These are phyloP conservation scores for Myiozetetes cayanensis DNA, from an alignment of 2,113 vertebrate genomes.

Conservation along the genomic window DNA sequence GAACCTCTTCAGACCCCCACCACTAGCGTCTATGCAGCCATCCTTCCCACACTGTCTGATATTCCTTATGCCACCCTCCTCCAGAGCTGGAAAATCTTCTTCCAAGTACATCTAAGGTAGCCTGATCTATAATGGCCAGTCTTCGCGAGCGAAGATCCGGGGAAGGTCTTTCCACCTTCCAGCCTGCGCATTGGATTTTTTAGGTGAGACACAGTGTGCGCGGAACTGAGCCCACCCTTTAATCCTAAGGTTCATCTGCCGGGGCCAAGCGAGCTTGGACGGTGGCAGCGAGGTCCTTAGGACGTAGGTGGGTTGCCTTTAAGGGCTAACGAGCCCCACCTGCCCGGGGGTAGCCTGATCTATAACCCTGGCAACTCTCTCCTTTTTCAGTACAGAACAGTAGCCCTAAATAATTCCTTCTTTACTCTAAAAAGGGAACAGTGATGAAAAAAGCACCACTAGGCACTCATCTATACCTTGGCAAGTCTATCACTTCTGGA, in stretches of 20 bases:
- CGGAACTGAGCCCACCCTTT: too few relatives aligned
- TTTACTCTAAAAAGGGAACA: neutral
- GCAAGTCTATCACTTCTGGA: neutral
- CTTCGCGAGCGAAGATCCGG: too few relatives aligned
- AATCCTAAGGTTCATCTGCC: too few relatives aligned
- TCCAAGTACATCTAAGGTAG: neutral
- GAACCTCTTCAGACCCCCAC: neutral
- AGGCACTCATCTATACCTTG: neutral
- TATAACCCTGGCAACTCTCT: neutral
- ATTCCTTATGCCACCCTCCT: rapidly evolving
- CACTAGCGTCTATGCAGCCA: rapidly evolving
- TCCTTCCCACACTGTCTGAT: neutral
- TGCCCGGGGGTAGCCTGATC: neutral
- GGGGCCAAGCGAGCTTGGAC: too few relatives aligned
- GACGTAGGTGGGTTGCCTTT: too few relatives aligned
- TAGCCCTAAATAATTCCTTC: neutral
- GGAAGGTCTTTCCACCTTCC: too few relatives aligned
- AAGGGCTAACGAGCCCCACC: too few relatives aligned
- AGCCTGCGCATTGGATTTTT: too few relatives aligned
- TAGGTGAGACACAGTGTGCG: too few relatives aligned
- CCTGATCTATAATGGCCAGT: neutral
- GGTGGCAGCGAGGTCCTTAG: too few relatives aligned
- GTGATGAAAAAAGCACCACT: neutral
- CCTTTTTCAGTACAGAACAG: neutral
- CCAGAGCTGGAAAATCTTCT: neutral